These are phyloP conservation scores for Oscheius sp. DNA, from an alignment of 2,888 invertebrate genomes.

Conservation along the genomic window DNA sequence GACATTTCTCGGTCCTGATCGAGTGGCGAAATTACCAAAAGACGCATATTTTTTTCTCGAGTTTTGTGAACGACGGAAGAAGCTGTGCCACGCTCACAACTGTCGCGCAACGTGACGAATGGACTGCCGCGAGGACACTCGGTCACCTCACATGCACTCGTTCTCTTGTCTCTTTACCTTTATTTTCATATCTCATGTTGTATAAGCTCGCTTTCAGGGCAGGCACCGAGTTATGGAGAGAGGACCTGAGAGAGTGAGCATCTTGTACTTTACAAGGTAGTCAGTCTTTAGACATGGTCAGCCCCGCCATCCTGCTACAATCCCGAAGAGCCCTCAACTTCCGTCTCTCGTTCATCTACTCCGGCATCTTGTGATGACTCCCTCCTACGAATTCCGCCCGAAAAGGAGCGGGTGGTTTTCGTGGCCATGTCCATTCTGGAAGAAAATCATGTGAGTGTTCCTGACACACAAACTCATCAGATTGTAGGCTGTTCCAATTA, in stretches of 20 bases:
- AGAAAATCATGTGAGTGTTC: constrained; percentile 4
- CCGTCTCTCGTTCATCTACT: constrained; percentile 8
- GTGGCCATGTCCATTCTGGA: constrained; percentile 11
- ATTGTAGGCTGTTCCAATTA: constrained; percentile 37
- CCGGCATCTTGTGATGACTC: constrained; percentile 27
- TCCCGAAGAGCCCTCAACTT: constrained; percentile 24
- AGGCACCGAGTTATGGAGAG: constrained; percentile 15
- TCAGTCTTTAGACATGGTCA: constrained; percentile 18
- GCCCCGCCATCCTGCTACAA: constrained; percentile 7
- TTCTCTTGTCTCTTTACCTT: background rate
- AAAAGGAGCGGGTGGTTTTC: constrained; percentile 4
- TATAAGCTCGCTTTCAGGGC: background rate
- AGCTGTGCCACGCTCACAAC: constrained; percentile 35
- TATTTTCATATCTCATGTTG: background rate
- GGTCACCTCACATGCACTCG: constrained; percentile 37
- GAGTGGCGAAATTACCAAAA: no score
- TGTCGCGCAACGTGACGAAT: constrained; percentile 39
- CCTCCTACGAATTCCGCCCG: background rate
- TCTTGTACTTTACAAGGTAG: background rate
- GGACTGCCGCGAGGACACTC: constrained; percentile 36
- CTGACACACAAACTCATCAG: background rate
- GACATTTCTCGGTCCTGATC: no score
- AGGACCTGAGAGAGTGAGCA: constrained; percentile 19
- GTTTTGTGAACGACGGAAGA: constrained; percentile 26
- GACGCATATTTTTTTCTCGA: background rate